Base-by-base conservation (phyloP, 2,113 vertebrate genomes). In the Indri indri region DNA sequence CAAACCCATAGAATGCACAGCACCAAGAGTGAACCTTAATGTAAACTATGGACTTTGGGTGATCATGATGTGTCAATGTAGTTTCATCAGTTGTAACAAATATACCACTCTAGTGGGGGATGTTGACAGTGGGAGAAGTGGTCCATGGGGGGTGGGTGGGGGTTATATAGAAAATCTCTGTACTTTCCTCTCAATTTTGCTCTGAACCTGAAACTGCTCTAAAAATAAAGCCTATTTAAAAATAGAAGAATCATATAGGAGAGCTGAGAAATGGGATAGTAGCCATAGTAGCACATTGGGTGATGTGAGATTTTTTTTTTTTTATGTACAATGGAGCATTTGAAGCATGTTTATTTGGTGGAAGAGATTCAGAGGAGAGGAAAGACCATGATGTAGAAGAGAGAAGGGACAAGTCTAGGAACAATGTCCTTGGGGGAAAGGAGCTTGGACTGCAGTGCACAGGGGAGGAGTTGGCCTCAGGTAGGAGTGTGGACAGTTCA, bases 401-500 rank as follows among this genome's bases (percentile, higher is more conserved):
- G 5, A 45, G 76, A 63, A 13, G 22, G 27, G 50, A 9, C 18
- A 22, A 5, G 4, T 13, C 2, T 52, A 59, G 90, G 47, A 88
- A 18, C 50, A 61, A 8, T 50, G 20, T 47, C 40, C 13, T 77
- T 30, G 70, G 32, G 37, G 47, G 40, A 8, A 50, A 86, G 52
- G 52, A 30, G 6, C 10, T 1, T 27, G 34, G 47, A 10, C 23
- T 27, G 27, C 34, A 18, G 32, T 37, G 16, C 37, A 45, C 25
- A 11, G 50, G 40, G 37, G 42, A 20, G 11, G 25, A 13, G 17
- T 22, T 76, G 25, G 7, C 73, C n/a, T 91, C n/a, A 12, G 52
- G 17, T n/a, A 6, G 57, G 57, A n/a, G 0, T 1, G 2, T 52
- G 40, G 50, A 61, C 18, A 17, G 8, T 40, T 40, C 9, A 30